Conservation (phyloP, 2,113 vertebrate species). For the Pygoscelis antarcticus region DNA sequence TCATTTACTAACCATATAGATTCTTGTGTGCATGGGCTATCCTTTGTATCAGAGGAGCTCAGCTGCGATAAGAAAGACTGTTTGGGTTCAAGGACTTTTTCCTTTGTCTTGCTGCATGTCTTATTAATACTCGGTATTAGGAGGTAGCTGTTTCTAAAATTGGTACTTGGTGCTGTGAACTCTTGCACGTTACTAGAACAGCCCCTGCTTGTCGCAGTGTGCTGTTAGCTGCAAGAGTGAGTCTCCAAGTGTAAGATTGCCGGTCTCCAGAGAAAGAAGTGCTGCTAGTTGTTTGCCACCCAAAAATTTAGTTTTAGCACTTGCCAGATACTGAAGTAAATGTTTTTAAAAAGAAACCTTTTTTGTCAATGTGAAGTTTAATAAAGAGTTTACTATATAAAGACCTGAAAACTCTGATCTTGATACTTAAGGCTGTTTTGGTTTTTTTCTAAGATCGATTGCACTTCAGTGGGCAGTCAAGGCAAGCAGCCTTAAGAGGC, state of each 20-base stretch:
- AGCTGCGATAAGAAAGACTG: accelerated
- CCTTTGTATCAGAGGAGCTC: background rate
- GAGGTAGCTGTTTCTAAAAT: background rate
- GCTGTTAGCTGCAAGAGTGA: background rate
- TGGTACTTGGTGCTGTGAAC: background rate
- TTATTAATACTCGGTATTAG: accelerated
- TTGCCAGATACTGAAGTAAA: background rate
- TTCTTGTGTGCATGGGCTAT: accelerated
- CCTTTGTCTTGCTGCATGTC: background rate
- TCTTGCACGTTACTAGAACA: accelerated
- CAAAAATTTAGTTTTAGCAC: background rate
- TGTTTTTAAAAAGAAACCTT: background rate
- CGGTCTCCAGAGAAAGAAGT: background rate
- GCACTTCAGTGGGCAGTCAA: too few relatives aligned
- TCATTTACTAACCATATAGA: background rate
- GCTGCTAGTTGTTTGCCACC: background rate
- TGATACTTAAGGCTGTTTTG: background rate
- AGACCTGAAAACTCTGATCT: background rate
- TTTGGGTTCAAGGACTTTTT: background rate
- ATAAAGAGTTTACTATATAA: background rate
- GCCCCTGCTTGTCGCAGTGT: too few relatives aligned
- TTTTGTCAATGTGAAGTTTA: background rate
- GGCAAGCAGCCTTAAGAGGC: background rate
- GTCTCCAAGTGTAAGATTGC: too few relatives aligned
- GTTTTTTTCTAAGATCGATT: background rate